Percentiles rank a stretch among this genome's conserved stretches.
Evolutionary conservation across 1,140 invertebrate species (phyloP).

Genomic region (Drosophila serrata): DNA sequence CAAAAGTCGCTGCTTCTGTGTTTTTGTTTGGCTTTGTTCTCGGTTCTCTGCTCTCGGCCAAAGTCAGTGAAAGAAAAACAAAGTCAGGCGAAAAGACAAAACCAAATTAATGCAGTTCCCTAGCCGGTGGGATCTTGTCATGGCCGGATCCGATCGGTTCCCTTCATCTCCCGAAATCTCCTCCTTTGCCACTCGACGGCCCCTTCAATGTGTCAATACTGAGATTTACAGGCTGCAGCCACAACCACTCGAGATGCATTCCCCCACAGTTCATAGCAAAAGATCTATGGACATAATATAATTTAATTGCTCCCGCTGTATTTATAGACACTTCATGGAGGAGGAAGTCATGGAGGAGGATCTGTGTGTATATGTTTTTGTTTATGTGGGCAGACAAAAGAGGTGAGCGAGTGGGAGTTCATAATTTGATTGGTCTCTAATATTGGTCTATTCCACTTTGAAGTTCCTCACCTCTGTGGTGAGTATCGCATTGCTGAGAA

Average conservation of each 20-base stretch:
- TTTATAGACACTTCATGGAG: constrained; percentile 36
- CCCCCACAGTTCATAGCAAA: constrained; percentile 4
- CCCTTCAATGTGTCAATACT: constrained; percentile 64
- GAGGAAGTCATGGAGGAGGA: constrained; percentile 14
- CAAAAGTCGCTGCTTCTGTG: constrained; percentile 29
- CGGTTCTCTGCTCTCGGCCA: constrained; percentile 14
- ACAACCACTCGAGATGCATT: constrained; percentile 65
- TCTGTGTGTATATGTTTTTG: not conserved
- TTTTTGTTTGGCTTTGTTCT: constrained; percentile 31
- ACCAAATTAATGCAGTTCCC: constrained; percentile 66
- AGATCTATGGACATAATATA: constrained; percentile 69
- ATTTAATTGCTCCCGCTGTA: constrained; percentile 64
- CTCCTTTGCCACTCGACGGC: constrained; percentile 12
- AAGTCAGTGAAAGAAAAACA: constrained; percentile 46
- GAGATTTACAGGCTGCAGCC: constrained; percentile 57
- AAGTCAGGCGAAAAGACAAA: constrained; percentile 35
- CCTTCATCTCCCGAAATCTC: not conserved
- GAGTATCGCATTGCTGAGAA: constrained; percentile 18
- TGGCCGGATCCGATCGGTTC: constrained; percentile 44
- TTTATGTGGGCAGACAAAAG: constrained; percentile 21
- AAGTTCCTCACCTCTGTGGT: constrained; percentile 14
- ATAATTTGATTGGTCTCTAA: constrained; percentile 28
- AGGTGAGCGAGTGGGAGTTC: constrained; percentile 43
- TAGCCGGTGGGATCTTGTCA: constrained; percentile 64
- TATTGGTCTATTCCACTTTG: constrained; percentile 19